Evolutionary conservation across 2,888 invertebrate genomes (phyloP).

Genomic region (Drosophila colorata): DNA sequence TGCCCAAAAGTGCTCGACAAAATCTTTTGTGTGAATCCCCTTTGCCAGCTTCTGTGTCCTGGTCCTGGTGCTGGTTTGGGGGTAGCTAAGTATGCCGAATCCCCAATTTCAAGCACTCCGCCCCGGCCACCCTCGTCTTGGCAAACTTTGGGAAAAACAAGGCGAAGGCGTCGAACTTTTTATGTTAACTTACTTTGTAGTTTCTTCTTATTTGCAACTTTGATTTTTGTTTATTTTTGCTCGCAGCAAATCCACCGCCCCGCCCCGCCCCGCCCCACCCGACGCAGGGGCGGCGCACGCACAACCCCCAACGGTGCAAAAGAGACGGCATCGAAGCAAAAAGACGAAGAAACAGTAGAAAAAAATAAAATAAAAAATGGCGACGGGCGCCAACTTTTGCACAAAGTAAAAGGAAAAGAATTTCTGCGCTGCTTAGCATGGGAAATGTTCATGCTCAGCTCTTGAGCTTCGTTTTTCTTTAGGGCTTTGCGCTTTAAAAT

Average conservation of each 20-base stretch:
- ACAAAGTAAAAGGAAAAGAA: conserved; percentile 64
- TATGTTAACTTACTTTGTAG: conserved; percentile 82
- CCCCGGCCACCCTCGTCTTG: neutral
- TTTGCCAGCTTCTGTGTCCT: conserved; percentile 4
- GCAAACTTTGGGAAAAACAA: conserved; percentile 78
- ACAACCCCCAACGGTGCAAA: conserved; percentile 34
- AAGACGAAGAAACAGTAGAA: neutral
- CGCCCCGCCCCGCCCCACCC: conserved; percentile 47
- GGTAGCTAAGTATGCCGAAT: conserved; percentile 63
- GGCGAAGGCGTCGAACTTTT: conserved; percentile 78
- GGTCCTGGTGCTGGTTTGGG: conserved; percentile 1
- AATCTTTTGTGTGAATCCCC: conserved; percentile 68
- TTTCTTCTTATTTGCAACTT: conserved; percentile 84
- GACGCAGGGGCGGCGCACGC: conserved; percentile 39
- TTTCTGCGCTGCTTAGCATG: conserved; percentile 56
- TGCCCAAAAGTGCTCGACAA: conserved; percentile 77
- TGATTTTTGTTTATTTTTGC: conserved; percentile 85
- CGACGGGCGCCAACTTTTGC: conserved; percentile 62
- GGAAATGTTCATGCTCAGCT: conserved; percentile 46
- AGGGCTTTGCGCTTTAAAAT: conserved; percentile 71
- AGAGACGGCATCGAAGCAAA: conserved; percentile 7
- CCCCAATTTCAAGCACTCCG: conserved; percentile 6
- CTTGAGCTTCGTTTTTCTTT: conserved; percentile 45
- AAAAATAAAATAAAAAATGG: conserved; percentile 60
- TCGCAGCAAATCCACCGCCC: conserved; percentile 55